phyloP scores from a whole-genome alignment of 23 tunicate species.

The Styela clava region DNA sequence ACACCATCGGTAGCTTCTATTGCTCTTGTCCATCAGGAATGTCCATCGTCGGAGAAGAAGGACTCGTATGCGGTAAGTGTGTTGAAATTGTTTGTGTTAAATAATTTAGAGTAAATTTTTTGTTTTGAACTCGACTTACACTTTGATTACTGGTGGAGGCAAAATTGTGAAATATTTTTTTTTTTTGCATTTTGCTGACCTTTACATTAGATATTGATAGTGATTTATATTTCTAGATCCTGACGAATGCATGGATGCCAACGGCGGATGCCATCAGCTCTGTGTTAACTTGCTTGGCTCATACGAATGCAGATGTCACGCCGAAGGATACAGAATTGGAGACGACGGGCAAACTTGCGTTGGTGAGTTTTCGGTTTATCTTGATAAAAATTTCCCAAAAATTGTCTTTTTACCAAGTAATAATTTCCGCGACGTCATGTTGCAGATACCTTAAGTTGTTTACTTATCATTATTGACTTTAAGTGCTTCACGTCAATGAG shows the following conservation, averaged over 20 bases:
- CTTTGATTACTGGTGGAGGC: too few species aligned
- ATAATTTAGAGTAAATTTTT: too few species aligned
- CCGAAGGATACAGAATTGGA: conserved; percentile 38
- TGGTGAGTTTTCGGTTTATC: conserved; percentile 33
- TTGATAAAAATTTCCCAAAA: too few species aligned
- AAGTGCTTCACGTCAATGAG: too few species aligned
- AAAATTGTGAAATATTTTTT: too few species aligned
- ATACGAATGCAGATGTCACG: conserved; percentile 60
- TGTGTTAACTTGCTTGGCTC: conserved; percentile 73
- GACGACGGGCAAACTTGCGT: conserved; percentile 68
- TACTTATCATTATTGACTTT: background rate
- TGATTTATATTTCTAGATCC: too few species aligned
- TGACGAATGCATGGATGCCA: conserved; percentile 72
- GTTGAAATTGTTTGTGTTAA: background rate
- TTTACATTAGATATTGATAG: too few species aligned
- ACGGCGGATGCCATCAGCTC: conserved; percentile 65
- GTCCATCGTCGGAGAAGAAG: conserved; percentile 65
- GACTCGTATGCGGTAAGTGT: conserved; percentile 77
- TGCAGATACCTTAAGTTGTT: background rate
- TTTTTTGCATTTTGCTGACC: too few species aligned
- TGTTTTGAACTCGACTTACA: background rate
- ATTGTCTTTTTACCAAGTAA: background rate
- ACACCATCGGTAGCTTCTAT: conserved; percentile 88
- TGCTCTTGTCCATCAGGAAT: conserved; percentile 78
- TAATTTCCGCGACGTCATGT: background rate